Percentiles rank a stretch among this genome's conserved stretches.
phyloP scores from a whole-genome alignment of 2,113 vertebrate genomes.

The Sceloporus undulatus region DNA sequence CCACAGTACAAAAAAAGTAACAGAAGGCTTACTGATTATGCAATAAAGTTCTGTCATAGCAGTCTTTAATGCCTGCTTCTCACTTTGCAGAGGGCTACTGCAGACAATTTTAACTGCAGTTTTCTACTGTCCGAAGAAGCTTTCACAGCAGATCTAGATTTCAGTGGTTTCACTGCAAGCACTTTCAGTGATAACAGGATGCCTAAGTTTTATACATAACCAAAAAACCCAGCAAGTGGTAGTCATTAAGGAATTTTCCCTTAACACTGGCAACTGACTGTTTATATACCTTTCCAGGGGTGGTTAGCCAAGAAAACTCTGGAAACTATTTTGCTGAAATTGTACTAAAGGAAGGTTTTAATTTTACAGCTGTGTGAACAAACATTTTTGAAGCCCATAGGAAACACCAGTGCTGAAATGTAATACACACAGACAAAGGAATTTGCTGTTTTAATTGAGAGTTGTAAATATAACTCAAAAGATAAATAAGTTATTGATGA shows the following conservation, averaged over 20 bases:
- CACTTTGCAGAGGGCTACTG: neutral
- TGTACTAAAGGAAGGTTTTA: slow-evolving; percentile 70
- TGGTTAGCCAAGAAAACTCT: slow-evolving; percentile 54
- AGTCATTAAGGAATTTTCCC: accelerated
- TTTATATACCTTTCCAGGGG: slow-evolving; percentile 16
- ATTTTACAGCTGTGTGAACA: slow-evolving; percentile 69
- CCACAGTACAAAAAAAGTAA: neutral
- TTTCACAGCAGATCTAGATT: neutral
- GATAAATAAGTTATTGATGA: slow-evolving; percentile 78
- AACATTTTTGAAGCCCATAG: slow-evolving; percentile 68
- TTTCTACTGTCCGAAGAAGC: neutral
- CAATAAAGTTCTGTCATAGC: accelerated
- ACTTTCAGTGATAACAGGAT: neutral
- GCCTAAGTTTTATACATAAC: neutral
- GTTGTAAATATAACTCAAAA: slow-evolving; percentile 80
- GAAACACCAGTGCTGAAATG: slow-evolving; percentile 51
- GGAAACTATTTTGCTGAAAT: slow-evolving; percentile 63
- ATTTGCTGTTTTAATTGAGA: slow-evolving; percentile 81
- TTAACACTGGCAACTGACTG: slow-evolving; percentile 34
- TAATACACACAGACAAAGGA: slow-evolving; percentile 76
- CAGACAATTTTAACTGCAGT: neutral
- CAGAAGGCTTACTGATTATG: neutral
- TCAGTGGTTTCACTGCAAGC: neutral
- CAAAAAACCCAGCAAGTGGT: neutral
- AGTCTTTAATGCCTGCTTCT: accelerated